These are phyloP conservation scores for Pemphigus obesinymphae DNA, from an alignment of 1,140 invertebrate genomes.

Conservation along the genomic window DNA sequence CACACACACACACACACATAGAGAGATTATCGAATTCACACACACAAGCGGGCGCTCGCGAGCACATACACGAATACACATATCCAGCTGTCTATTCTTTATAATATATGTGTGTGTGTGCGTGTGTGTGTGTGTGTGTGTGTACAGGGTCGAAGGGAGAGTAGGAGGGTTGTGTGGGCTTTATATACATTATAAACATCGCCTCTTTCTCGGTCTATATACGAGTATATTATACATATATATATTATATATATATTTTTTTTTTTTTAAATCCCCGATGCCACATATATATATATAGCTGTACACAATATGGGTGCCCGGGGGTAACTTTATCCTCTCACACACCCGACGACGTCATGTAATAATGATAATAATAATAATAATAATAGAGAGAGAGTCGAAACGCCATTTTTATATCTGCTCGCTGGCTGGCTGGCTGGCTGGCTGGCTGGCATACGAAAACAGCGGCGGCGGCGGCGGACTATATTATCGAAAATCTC, in stretches of 20 bases:
- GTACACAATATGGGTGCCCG: slow-evolving; percentile 11
- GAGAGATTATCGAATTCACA: slow-evolving; percentile 11
- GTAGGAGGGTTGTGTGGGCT: not conserved
- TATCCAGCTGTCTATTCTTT: slow-evolving; percentile 28
- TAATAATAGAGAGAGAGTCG: slow-evolving; percentile 39
- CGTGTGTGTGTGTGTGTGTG: not conserved
- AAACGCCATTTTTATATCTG: slow-evolving; percentile 38
- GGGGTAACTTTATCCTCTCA: slow-evolving; percentile 40
- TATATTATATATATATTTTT: not conserved
- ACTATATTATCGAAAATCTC: not conserved
- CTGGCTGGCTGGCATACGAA: not conserved
- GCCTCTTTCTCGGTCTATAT: not conserved
- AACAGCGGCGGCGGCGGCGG: not conserved
- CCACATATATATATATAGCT: no score
- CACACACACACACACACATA: not conserved
- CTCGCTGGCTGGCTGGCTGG: not conserved
- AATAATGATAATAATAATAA: not conserved
- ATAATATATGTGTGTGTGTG: not conserved
- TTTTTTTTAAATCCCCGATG: not conserved
- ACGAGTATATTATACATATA: no score
- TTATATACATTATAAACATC: not conserved
- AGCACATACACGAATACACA: not conserved
- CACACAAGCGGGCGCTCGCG: not conserved
- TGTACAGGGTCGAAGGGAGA: not conserved
- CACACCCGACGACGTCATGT: not conserved